phyloP scores from a whole-genome alignment of 2,888 invertebrate species.

The Mythimna lalbum region DNA sequence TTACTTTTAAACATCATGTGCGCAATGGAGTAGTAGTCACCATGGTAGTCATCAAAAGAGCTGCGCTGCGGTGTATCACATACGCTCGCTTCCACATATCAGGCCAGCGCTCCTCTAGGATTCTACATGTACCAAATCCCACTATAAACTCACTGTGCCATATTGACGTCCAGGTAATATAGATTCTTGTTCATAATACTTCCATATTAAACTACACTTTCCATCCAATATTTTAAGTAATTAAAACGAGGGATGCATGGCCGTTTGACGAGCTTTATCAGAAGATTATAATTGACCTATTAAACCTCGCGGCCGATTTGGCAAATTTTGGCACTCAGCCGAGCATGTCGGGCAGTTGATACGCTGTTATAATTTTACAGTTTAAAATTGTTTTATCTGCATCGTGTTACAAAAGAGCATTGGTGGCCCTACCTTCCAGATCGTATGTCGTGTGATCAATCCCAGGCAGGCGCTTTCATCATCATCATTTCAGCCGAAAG shows the following conservation, averaged over 20 bases:
- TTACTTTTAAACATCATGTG: too few species aligned
- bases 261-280: conserved; percentile 37
- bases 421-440: too few species aligned
- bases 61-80: too few species aligned
- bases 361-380: conserved; percentile 22
- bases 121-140: too few species aligned
- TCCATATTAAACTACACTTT: neutral
- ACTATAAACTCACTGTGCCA: too few species aligned
- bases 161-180: neutral
- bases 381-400: conserved; percentile 34
- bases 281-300: conserved; percentile 56
- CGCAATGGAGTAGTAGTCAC: too few species aligned
- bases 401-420: neutral
- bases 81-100: too few species aligned
- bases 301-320: conserved; percentile 33
- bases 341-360: conserved; percentile 29
- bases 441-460: too few species aligned
- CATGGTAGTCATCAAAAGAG: too few species aligned
- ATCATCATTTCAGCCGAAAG: too few species aligned
- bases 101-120: too few species aligned
- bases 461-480: too few species aligned
- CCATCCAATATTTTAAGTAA: conserved; percentile 10
- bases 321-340: conserved; percentile 54
- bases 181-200: neutral
- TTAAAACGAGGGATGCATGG: conserved; percentile 40